Conservation (phyloP, 1,140 invertebrate genomes). For the Frieseomelitta varia region DNA sequence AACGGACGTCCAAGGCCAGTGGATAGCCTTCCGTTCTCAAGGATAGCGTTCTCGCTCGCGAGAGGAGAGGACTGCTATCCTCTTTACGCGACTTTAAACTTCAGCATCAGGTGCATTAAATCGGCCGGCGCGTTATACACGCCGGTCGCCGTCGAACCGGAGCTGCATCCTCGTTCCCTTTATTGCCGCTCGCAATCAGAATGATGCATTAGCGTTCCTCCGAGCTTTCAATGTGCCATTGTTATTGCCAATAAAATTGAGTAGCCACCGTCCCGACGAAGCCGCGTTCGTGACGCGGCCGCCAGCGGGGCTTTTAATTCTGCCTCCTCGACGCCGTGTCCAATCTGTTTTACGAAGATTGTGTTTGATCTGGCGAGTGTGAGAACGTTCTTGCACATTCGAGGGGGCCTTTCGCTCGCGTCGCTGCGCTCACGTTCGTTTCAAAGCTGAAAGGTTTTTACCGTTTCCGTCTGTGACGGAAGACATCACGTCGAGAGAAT, state of each 20-base stretch:
- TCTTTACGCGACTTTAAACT: constrained; percentile 57
- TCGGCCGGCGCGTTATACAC: constrained; percentile 2
- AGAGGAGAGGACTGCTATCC: constrained; percentile 25
- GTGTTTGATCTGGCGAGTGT: background rate
- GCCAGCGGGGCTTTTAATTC: background rate
- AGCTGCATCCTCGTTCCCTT: constrained; percentile 38
- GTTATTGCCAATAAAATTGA: constrained; percentile 47
- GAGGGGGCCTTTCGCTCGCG: background rate
- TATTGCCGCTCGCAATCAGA: constrained; percentile 40
- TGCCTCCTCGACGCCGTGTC: background rate
- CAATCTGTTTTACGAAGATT: background rate
- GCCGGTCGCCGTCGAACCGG: background rate
- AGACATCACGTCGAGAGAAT: no score
- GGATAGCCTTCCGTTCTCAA: constrained; percentile 63
- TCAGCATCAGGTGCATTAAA: constrained; percentile 54
- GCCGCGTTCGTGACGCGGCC: background rate
- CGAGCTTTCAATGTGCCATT: constrained; percentile 49
- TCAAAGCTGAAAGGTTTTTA: background rate
- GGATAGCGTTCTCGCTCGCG: constrained; percentile 45
- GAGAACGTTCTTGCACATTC: background rate
- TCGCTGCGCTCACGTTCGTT: background rate
- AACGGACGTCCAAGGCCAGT: constrained; percentile 61
- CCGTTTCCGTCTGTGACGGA: no score
- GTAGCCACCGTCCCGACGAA: constrained; percentile 11
- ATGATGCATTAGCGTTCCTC: constrained; percentile 46